Evolutionary conservation across 2,113 vertebrate species (phyloP), one percentile per base, ranked within the genome.

Genomic region (Symphodus melops): DNA sequence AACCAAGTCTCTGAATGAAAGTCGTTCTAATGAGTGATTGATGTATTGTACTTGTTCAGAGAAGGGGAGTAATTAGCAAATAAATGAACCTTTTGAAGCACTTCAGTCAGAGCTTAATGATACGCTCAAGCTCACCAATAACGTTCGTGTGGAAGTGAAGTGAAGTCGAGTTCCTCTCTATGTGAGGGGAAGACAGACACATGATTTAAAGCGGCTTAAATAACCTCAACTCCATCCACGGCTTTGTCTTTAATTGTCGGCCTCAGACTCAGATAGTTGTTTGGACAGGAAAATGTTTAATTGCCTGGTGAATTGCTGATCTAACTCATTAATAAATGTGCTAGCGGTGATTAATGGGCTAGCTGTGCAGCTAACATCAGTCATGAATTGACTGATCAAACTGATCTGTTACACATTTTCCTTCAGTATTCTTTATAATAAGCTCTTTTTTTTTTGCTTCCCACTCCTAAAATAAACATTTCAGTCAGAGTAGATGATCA

Each of bases 1-100:
- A 80, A 69, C 57, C n/a, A 39, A 62, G 64, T 46, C 55, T 42
- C 25, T 58, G 25, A 25, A 48, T 62, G 51, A 51, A 80, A 78
- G 82, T 36, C 76, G 82, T 36, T 77, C 67, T 25, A 33, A 46
- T 52, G 46, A 80, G 70, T 46, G 61, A 60, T 3, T 86, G 71
- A 86, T 90, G 83, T 84, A 84, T 86, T 75, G 36, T 70, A 76
- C 84, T 68, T 61, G 60, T 69, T 85, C 66, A 44, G 51, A 56
- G 73, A 79, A 46, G 51, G 42, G 68, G 72, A 76, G 65, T 66
- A 61, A 84, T 77, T 72, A 59, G 56, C 70, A 85, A 79, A 86
- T 83, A 82, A 82, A 89, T 90, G 37, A 81, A 83, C 73, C 76
- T 68, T 87, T 76, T 84, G 63, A 77, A 81, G 68, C 69, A 49